A percentile compares a stretch with the other conserved stretches of the same genome.
Evolutionary conservation across 2,888 invertebrate genomes (phyloP).

Genomic region (Cephus sareptanus): DNA sequence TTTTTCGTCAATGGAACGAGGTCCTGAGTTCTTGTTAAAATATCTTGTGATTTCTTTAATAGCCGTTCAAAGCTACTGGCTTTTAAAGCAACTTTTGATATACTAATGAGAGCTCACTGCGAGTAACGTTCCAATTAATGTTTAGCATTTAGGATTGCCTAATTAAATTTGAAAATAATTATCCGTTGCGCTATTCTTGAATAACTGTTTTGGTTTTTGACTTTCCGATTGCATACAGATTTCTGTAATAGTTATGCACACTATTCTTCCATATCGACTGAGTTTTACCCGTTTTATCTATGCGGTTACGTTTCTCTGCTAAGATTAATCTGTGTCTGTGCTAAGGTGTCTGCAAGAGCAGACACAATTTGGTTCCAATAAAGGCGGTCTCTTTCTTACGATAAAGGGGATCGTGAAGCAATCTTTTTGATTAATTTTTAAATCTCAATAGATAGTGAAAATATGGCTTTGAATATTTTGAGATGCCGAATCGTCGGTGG

Average conservation of each 20-base stretch:
- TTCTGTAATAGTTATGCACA: not conserved
- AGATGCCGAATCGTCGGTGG: constrained; percentile 25
- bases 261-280: not conserved
- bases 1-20: not conserved
- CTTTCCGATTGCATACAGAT: not conserved
- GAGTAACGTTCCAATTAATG: not conserved
- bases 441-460: constrained; percentile 3
- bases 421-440: not conserved
- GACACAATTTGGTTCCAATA: not conserved
- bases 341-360: not conserved
- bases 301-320: not conserved
- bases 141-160: not conserved
- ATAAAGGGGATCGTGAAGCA: not conserved
- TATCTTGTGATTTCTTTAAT: not conserved
- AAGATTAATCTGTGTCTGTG: not conserved
- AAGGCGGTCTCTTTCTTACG: not conserved
- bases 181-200: not conserved
- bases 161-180: not conserved
- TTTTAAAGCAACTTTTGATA: not conserved
- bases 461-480: constrained; percentile 44
- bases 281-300: not conserved
- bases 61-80: not conserved
- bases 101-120: not conserved
- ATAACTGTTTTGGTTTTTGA: not conserved
- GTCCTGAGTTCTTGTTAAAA: not conserved